Base-by-base conservation (phyloP, 2,113 vertebrate species). In the Cyanoderma ruficeps region DNA sequence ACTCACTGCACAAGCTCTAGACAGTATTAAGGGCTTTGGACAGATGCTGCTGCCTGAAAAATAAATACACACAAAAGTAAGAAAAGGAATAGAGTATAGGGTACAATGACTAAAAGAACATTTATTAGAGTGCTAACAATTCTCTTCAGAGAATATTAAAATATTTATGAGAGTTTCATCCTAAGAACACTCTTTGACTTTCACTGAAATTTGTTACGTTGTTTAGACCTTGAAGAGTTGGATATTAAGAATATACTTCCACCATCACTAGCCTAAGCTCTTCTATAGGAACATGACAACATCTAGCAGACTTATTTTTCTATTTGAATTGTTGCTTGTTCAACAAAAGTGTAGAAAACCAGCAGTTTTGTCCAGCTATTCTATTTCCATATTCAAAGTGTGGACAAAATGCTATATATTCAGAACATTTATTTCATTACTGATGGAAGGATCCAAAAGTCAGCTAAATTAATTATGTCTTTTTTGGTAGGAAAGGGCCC, bases 1-100 rank as follows among this genome's bases (percentile, higher is more conserved):
- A 93, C 94, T 88, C 6, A 9, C 87, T 31, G 95, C 46, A 81
- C 90, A 93, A 56, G 90, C 74, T 74, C 93, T 87, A 46, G 96
- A 60, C 57, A 94, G 8, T 52, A 95, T 20, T 25, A 97, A 41
- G 57, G 97, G 71, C 91, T 97, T 96, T 71, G 97, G 97, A 95
- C 96, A 98, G 91, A 89, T 75, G 80, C 98, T 98, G 97, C 75
- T 89, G 94, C 97, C 98, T 98, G 94, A 27, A 96, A 92, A 92
- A 69, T 9, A 87, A 89, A 76, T 13, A 27, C 14, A 47, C 23
- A 60, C 17, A 70, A 49, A 57, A 86, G 14, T 75, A 42, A 90
- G 33, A 77, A 78, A 75, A 1, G 3, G 31, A 17, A 68, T 11
- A 71, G 63, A 75, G 46, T 24, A 23, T 2, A 85, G 57, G 24